These are phyloP conservation scores for Brachypteracias leptosomus DNA, from an alignment of 2,113 vertebrate species.

Conservation along the genomic window DNA sequence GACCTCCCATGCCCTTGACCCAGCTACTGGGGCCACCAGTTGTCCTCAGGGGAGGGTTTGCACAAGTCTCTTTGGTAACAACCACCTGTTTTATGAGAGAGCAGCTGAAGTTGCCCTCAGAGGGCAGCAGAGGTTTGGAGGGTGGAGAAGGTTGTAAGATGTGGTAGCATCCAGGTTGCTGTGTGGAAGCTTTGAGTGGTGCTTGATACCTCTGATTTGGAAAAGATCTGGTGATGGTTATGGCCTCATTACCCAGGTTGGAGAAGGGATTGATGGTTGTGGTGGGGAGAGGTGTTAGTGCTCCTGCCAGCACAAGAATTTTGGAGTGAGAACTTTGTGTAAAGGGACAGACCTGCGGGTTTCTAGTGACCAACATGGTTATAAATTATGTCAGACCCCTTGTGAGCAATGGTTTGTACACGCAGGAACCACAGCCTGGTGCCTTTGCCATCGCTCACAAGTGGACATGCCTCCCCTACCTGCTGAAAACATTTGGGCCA, in stretches of 20 bases:
- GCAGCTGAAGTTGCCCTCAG: background rate
- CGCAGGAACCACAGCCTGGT: background rate
- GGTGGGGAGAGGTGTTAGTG: background rate
- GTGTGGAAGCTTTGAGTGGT: background rate
- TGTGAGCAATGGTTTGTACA: accelerated
- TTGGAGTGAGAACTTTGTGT: accelerated
- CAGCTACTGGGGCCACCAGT: background rate
- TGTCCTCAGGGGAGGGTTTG: background rate
- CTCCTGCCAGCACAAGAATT: background rate
- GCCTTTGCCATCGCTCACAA: background rate
- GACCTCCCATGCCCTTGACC: background rate
- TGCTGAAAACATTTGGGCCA: background rate
- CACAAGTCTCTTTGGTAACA: background rate
- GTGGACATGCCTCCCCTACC: background rate
- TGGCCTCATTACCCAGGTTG: accelerated
- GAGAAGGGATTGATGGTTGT: background rate
- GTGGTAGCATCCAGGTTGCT: background rate
- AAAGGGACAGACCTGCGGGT: background rate
- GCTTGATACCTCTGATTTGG: background rate
- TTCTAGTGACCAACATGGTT: accelerated
- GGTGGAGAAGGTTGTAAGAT: background rate
- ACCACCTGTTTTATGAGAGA: background rate
- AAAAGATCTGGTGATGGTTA: background rate
- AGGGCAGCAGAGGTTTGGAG: background rate
- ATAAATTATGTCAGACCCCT: background rate